phyloP scores from a whole-genome alignment of 2,888 invertebrate species.

The Oegoconia quadripuncta region DNA sequence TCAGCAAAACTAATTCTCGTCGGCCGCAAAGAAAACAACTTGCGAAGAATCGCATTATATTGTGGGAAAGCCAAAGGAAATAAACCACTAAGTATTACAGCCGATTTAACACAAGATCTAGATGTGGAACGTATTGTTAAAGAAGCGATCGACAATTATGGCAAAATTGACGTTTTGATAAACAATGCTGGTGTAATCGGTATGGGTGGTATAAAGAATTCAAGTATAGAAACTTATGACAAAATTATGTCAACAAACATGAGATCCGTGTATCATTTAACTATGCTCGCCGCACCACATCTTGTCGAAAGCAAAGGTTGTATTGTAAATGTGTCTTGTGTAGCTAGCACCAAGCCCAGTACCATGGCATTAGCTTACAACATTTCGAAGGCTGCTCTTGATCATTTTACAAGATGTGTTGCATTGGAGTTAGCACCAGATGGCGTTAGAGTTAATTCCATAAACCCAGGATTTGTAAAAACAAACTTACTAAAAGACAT shows the following conservation, averaged over 20 bases:
- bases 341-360: conserved; percentile 83
- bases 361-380: conserved; percentile 91
- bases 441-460: conserved; percentile 91
- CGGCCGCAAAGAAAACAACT: conserved; percentile 67
- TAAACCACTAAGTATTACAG: conserved; percentile 78
- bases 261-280: conserved; percentile 87
- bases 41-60: conserved; percentile 58
- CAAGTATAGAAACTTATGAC: conserved; percentile 90
- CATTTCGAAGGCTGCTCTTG: conserved; percentile 94
- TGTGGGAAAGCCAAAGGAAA: conserved; percentile 77
- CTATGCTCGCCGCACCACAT: conserved; percentile 90
- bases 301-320: conserved; percentile 88
- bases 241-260: conserved; percentile 92
- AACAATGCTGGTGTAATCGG: conserved; percentile 93
- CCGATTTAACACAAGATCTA: conserved; percentile 83
- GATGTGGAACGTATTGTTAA: conserved; percentile 83
- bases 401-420: conserved; percentile 94
- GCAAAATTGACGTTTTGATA: conserved; percentile 86
- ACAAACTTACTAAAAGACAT: conserved; percentile 90
- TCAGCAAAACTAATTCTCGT: conserved; percentile 82
- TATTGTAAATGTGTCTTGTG: conserved; percentile 95
- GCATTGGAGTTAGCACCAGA: conserved; percentile 91
- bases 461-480: conserved; percentile 95
- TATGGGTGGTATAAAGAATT: conserved; percentile 88
- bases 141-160: conserved; percentile 83